Percentiles rank a stretch among this genome's conserved stretches.
phyloP scores from a whole-genome alignment of 2,888 invertebrate species.

The Sisyra nigra region DNA sequence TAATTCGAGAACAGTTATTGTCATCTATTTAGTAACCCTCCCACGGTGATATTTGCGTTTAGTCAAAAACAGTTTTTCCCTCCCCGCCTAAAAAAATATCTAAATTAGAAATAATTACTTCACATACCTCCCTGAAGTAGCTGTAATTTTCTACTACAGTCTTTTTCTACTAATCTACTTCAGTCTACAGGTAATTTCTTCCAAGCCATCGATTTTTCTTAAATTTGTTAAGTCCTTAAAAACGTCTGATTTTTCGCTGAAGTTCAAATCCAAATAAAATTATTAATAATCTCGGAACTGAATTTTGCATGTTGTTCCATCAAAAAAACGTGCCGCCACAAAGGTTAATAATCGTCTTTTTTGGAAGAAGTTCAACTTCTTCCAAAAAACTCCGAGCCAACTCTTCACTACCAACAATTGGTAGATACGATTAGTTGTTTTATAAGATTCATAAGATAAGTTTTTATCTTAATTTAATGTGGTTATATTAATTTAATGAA shows the following conservation, averaged over 20 bases:
- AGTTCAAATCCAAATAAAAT: slow-evolving; percentile 2
- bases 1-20: neutral
- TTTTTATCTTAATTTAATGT: no score
- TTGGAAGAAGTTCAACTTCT: slow-evolving; percentile 2
- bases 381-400: neutral
- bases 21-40: slow-evolving; percentile 6
- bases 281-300: neutral
- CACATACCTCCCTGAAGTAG: neutral
- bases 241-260: neutral
- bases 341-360: neutral
- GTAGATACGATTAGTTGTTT: no score
- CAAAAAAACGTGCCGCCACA: neutral
- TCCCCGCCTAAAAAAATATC: slow-evolving; percentile 5
- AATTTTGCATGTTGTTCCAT: neutral
- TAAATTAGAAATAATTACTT: slow-evolving; percentile 1
- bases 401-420: neutral
- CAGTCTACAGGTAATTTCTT: no score
- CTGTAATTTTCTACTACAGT: slow-evolving; percentile 3
- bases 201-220: neutral
- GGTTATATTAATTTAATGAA: no score
- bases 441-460: no score
- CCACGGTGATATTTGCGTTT: slow-evolving; percentile 11
- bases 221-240: neutral
- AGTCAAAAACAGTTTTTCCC: slow-evolving; percentile 12
- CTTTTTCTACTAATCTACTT: no score